These are phyloP conservation scores for Chaetops frenatus DNA, from an alignment of 2,113 vertebrate species.

Conservation along the genomic window DNA sequence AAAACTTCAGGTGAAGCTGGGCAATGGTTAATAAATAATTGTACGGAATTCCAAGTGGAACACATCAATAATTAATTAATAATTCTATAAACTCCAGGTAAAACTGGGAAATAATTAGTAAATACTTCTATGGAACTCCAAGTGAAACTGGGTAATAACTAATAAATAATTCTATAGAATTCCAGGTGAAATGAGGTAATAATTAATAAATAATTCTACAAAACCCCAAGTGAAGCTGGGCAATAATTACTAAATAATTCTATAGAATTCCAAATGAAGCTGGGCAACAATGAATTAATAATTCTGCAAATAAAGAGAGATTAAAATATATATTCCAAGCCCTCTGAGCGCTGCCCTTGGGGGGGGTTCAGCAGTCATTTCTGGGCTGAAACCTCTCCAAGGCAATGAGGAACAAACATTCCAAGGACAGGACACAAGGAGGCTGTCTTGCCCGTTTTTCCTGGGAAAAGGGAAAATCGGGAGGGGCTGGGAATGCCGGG, in stretches of 20 bases:
- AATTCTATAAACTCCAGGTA: fast-evolving
- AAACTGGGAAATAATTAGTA: background rate
- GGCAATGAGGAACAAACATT: background rate
- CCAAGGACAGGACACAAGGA: slow-evolving; percentile 30
- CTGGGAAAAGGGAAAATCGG: background rate
- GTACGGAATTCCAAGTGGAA: too few relatives aligned
- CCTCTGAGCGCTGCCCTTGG: fast-evolving
- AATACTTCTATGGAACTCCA: background rate
- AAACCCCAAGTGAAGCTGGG: fast-evolving
- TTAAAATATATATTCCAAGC: background rate
- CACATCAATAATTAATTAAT: background rate
- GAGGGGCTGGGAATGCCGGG: background rate
- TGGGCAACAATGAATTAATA: background rate
- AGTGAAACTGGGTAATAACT: fast-evolving
- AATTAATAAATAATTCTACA: background rate
- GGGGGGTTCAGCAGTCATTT: background rate
- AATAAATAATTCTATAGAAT: background rate
- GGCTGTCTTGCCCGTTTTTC: slow-evolving; percentile 35
- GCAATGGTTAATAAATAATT: background rate
- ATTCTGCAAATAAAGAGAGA: background rate
- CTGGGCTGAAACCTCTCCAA: background rate
- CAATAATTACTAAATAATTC: background rate
- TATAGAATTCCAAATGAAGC: background rate
- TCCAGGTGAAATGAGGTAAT: fast-evolving
- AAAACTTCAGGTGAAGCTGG: fast-evolving